Evolutionary conservation across 2,113 vertebrate species (phyloP), one percentile per base, ranked within the genome.

Genomic region (Xenus cinereus): DNA sequence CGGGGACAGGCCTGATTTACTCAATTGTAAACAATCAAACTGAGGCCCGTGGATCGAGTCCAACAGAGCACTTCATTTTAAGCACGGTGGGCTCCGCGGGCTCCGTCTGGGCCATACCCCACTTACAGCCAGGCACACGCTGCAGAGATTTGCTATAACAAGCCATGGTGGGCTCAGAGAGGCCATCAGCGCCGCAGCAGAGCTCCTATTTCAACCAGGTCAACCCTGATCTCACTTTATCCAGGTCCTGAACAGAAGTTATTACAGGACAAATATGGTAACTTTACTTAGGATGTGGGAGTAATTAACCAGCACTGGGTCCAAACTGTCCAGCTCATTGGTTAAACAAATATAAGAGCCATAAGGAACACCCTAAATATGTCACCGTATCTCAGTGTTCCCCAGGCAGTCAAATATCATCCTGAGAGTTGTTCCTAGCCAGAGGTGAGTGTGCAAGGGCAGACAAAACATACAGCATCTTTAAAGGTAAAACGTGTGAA

Each of bases 171-270:
- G 5, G 37, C 56, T 32, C 17, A 0, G 37, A 54, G 41, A 48
- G 50, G 46, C n/a, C 1, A 1, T 4, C 26, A 0, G 63, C 9
- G 7, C 53, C 2, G 0, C 41, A 51, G 19, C 37, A 56, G 21
- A 41, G 48, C 66, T 84, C 82, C 73, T 0, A 0, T 2, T n/a
- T 24, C 4, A 4, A 46, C 41, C 57, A 27, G 45, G 20, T 13
- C 53, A 20, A 59, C 26, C 63, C 67, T 41, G 22, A 68, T 63
- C 67, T n/a, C 37, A 10, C 78, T 48, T 68, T 0, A 46, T 12
- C 66, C 76, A 76, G 48, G 46, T 39, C 69, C 84, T 59, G 14
- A 57, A 50, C 22, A 62, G 13, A 87, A 35, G 17, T 6, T 6
- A n/a, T 19, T 27, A 24, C 0, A 41, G 26, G n/a, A 63, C 6